Conservation (phyloP, 2,797 vertebrate genomes). For the Limnodromus scolopaceus region DNA sequence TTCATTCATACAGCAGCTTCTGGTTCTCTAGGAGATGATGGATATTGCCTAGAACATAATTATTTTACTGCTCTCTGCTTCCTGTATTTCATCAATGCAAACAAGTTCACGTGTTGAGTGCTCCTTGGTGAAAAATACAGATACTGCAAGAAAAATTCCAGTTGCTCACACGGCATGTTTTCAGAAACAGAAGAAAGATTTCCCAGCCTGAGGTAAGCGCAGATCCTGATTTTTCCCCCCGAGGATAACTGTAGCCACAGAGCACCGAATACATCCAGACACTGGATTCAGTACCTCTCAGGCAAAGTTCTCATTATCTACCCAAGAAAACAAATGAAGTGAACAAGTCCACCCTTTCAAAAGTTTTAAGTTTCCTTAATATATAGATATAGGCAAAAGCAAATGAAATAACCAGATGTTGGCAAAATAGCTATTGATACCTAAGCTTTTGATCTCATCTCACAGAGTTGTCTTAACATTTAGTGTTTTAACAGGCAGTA, state of each 20-base stretch:
- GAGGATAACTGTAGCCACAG: not conserved
- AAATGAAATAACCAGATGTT: not conserved
- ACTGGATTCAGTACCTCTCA: not conserved
- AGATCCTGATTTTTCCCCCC: not conserved
- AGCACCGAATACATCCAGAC: not conserved
- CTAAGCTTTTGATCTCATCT: not conserved
- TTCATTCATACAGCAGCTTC: not conserved
- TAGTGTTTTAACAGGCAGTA: not conserved
- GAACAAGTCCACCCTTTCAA: not conserved
- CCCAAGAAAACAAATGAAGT: not conserved
- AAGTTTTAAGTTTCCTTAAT: not conserved
- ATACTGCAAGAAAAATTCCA: not conserved
- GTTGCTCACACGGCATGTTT: not conserved
- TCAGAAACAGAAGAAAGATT: not conserved
- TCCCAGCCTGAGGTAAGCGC: not conserved
- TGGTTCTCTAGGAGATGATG: not conserved
- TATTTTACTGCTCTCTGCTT: not conserved
- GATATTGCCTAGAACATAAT: not conserved
- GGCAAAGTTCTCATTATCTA: not conserved
- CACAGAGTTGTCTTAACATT: not conserved
- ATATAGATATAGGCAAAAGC: rapidly evolving
- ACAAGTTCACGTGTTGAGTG: not conserved
- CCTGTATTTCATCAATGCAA: not conserved
- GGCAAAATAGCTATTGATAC: not conserved
- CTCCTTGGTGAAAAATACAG: not conserved